These are phyloP conservation scores for Aphaenogaster rudis DNA, from an alignment of 1,140 invertebrate genomes.

Conservation along the genomic window DNA sequence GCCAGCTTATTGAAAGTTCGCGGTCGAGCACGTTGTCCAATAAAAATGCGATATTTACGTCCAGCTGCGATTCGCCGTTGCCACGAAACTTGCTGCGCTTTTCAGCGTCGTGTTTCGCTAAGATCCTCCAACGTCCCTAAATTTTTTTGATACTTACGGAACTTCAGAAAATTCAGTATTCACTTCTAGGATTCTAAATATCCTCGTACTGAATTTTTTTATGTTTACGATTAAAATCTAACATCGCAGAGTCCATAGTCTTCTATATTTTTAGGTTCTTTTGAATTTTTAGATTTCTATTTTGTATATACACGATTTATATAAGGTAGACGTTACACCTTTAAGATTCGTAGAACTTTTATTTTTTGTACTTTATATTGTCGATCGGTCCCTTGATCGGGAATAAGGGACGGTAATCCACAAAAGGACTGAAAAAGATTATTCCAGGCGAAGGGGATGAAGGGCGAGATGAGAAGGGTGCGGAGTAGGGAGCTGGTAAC, in stretches of 20 bases:
- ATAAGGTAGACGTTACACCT: neutral
- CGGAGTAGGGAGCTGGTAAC: slow-evolving; percentile 73
- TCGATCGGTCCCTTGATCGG: neutral
- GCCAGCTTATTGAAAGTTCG: slow-evolving; percentile 75
- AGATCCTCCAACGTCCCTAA: neutral
- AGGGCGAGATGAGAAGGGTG: slow-evolving; percentile 56
- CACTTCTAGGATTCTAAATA: neutral
- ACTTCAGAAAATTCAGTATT: neutral
- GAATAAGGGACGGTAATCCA: neutral
- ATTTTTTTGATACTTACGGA: neutral
- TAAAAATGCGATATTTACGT: slow-evolving; percentile 75
- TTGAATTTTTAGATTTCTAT: neutral
- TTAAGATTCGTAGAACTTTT: neutral
- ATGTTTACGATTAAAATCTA: neutral
- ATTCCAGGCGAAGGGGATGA: slow-evolving; percentile 24
- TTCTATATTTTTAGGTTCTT: neutral
- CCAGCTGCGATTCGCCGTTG: slow-evolving; percentile 32
- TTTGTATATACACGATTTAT: neutral
- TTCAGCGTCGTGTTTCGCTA: neutral
- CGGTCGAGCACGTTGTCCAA: slow-evolving; percentile 73
- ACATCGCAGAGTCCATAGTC: neutral
- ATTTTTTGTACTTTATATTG: neutral
- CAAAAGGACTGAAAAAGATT: slow-evolving; percentile 18
- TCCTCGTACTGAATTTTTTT: neutral
- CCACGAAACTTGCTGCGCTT: slow-evolving; percentile 10